Conservation (phyloP, 2,113 vertebrate genomes). For the Elaphurus davidianus region DNA sequence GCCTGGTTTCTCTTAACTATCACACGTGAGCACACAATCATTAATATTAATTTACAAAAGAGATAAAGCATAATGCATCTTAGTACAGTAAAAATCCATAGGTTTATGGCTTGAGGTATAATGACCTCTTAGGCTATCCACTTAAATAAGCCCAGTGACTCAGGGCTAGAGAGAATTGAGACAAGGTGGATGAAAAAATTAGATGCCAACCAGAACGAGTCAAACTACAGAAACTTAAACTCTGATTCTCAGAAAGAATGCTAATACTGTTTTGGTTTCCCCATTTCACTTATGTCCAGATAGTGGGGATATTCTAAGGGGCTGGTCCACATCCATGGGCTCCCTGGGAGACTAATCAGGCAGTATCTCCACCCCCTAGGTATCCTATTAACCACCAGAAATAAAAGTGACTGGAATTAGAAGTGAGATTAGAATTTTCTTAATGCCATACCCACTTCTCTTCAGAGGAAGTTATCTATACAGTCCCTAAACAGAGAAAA, state of each 20-base stretch:
- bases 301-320: rapidly evolving
- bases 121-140: not conserved
- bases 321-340: too few relatives aligned
- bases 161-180: not conserved
- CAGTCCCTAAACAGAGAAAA: not conserved
- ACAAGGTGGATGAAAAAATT: not conserved
- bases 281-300: not conserved
- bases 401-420: not conserved
- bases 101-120: not conserved
- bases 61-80: not conserved
- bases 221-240: not conserved
- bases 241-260: not conserved
- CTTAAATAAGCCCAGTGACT: not conserved
- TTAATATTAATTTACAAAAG: not conserved
- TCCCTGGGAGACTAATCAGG: not conserved
- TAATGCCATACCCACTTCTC: not conserved
- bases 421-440: not conserved
- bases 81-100: not conserved
- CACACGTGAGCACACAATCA: not conserved
- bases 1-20: not conserved
- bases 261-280: not conserved
- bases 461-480: not conserved
- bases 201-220: not conserved
- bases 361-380: not conserved
- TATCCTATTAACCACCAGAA: not conserved